Evolutionary conservation across 1,140 invertebrate species (phyloP), one percentile per base, ranked within the genome.

Genomic region (Diorhabda sublineata): DNA sequence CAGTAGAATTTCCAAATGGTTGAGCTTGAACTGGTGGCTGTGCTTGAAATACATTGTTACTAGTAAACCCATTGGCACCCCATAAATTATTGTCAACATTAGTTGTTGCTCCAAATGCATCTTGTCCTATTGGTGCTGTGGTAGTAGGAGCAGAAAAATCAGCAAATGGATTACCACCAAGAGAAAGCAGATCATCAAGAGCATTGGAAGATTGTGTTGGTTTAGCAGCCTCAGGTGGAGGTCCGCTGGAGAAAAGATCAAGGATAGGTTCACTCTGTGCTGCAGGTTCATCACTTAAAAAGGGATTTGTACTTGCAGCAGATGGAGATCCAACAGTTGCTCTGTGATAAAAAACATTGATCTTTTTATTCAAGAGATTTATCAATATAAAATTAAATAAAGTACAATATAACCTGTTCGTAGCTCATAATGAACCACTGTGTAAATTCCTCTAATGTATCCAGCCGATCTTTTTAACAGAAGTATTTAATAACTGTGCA

Each of bases 181-280:
- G 83, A 76, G 93, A 91, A 43, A 97, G 84, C 67, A 97, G 84
- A 84, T 97, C 95, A 79, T 96, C 94, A 5, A 93, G 92, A 26
- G 94, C 92, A 84, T 91, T 94, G 80, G 81, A 82, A 44, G 81
- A 72, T 69, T 79, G 66, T 42, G 72, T 43, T 42, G 67, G 52
- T 72, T 76, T 72, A n/a, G 72, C 56, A 43, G 71, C 41, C n/a
- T 70, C 42, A 71, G 76, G 69, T 72, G 81, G 76, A 3, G 64
- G 56, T 4, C 79, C 71, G 47, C 86, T 83, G 61, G 87, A 79
- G 82, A 94, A 95, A 68, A 95, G 82, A 82, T 94, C 93, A 56
- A 94, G 88, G 74, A 94, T 94, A 43, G 90, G 88, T 78, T 91
- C 90, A 45, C 80, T 73, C 43, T 84, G 84, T 70, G 75, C 79